phyloP scores from a whole-genome alignment of 2,113 vertebrate genomes.

The Hassar affinis region DNA sequence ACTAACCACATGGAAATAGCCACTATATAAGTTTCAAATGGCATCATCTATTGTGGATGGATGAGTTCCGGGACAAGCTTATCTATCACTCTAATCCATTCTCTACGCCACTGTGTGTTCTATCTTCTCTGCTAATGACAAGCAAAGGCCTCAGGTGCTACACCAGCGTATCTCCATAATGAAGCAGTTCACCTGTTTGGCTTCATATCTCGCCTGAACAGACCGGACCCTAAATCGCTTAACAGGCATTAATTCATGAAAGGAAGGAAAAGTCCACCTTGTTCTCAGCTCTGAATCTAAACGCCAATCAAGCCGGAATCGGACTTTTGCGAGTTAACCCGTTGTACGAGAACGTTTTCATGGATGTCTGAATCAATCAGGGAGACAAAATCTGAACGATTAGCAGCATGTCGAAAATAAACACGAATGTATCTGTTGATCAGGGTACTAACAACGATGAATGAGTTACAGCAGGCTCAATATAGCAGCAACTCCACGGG shows the following conservation, averaged over 20 bases:
- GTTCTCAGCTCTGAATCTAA: neutral
- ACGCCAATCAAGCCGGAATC: constrained; percentile 23
- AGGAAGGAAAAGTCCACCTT: neutral
- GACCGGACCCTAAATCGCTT: constrained; percentile 26
- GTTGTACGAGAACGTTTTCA: neutral
- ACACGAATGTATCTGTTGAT: neutral
- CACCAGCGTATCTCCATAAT: constrained; percentile 29
- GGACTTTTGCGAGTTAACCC: constrained; percentile 18
- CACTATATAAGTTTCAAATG: constrained; percentile 40
- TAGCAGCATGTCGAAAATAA: neutral
- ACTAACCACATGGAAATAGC: constrained; percentile 40
- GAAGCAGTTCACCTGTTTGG: constrained; percentile 19
- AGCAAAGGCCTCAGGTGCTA: constrained; percentile 34
- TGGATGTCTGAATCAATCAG: constrained; percentile 3
- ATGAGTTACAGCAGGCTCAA: neutral
- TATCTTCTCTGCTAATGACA: constrained; percentile 43
- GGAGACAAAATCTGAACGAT: neutral
- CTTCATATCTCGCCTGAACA: constrained; percentile 27
- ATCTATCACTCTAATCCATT: constrained; percentile 45
- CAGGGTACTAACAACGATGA: neutral
- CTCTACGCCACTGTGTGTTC: constrained; percentile 34
- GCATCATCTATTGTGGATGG: constrained; percentile 34
- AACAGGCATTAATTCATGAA: constrained; percentile 17
- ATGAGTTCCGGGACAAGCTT: constrained; percentile 46
- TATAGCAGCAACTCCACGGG: neutral